phyloP scores from a whole-genome alignment of 1,140 invertebrate genomes.

The Drosophila santomea region DNA sequence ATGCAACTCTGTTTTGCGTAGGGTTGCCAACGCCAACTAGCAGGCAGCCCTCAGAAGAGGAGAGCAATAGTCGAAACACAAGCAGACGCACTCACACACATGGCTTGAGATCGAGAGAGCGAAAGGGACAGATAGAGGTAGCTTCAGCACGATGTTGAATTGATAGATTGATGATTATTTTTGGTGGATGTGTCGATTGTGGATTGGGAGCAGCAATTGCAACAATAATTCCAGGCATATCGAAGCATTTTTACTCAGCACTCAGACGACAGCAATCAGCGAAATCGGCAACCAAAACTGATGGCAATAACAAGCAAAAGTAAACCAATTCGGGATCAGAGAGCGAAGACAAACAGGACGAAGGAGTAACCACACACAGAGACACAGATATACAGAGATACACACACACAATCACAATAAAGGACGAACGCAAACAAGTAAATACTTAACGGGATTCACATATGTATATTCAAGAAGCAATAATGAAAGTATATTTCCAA shows the following conservation, averaged over 20 bases:
- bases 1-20: conserved; percentile 24
- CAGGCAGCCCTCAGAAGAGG: conserved; percentile 20
- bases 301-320: conserved; percentile 59
- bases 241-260: conserved; percentile 72
- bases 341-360: conserved; percentile 26
- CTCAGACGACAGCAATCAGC: conserved; percentile 58
- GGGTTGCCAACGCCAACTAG: conserved; percentile 27
- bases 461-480: conserved; percentile 76
- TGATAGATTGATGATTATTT: conserved; percentile 27
- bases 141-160: conserved; percentile 8
- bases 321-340: conserved; percentile 36
- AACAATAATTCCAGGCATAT: conserved; percentile 82
- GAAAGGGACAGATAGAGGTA: not conserved
- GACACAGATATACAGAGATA: conserved; percentile 20
- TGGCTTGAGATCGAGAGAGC: conserved; percentile 1
- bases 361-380: conserved; percentile 2
- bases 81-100: conserved; percentile 33
- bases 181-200: conserved; percentile 39
- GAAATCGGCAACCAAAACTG: conserved; percentile 44
- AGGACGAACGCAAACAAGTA: conserved; percentile 40
- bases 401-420: conserved; percentile 27
- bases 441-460: conserved; percentile 55
- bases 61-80: conserved; percentile 24
- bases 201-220: conserved; percentile 70
- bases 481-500: conserved; percentile 74